Evolutionary conservation across 2,113 vertebrate genomes (phyloP), one percentile per base, ranked within the genome.

Genomic region (Turdus rufiventris): DNA sequence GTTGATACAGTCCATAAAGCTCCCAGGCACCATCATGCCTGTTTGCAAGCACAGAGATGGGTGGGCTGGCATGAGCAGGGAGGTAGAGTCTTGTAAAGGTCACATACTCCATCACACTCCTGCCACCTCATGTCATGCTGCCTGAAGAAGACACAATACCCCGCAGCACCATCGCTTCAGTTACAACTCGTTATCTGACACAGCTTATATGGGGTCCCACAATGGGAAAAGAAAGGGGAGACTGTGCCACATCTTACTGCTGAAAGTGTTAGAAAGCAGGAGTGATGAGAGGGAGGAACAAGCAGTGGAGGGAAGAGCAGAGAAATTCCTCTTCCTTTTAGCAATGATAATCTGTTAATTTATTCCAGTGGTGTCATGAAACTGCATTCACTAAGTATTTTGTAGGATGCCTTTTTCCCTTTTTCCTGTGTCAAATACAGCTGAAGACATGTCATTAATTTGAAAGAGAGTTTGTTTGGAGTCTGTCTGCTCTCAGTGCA

Each of bases 51-150:
- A 96, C 98, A 85, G 98, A 98, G 97, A 98, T 99, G 98, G 97
- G 97, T 45, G 98, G 98, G 88, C 98, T 98, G 95, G 98, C 96
- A 0, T 98, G 98, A 47, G 98, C 98, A 47, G 98, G 98, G 91
- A 98, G 98, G 88, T 98, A 98, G 98, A 98, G 98, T 79, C 97
- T 99, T 96, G 98, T 94, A 98, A 99, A 98, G 98, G 98, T 88
- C 97, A 97, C 97, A 98, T 98, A 88, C 98, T 98, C 98, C 98
- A 98, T 96, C 98, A 97, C 92, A 97, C 98, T 85, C 98, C 98
- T 66, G 98, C 98, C 82, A 98, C 98, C 18, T 99, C 98, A 7
- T 96, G 95, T 47, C 97, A 86, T 1, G 98, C 98, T 9, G 98
- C 98, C 85, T 99, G 98, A 98, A 98, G 98, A 97, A 97, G 98